phyloP scores from a whole-genome alignment of 1,140 invertebrate species.

The Drosophila prosaltans region DNA sequence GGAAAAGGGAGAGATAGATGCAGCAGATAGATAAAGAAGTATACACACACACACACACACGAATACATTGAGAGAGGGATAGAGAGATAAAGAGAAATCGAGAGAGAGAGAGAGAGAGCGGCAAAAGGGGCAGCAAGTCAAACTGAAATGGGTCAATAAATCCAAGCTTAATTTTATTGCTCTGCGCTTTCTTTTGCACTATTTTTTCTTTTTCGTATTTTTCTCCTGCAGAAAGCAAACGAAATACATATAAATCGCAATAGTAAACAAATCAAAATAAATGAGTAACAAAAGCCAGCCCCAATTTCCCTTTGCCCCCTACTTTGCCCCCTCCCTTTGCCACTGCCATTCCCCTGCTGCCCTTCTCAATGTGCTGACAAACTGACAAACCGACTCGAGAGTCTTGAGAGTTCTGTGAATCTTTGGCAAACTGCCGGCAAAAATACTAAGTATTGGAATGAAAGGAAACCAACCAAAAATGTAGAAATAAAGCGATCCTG shows the following conservation, averaged over 20 bases:
- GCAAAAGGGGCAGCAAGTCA: constrained; percentile 56
- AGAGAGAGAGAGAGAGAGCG: constrained; percentile 2
- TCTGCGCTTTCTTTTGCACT: constrained; percentile 51
- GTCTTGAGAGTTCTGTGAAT: constrained; percentile 35
- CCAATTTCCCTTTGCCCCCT: not conserved
- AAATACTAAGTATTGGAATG: constrained; percentile 14
- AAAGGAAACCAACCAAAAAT: constrained; percentile 33
- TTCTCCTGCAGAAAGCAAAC: constrained; percentile 42
- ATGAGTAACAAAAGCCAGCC: constrained; percentile 76
- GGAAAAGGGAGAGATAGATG: not conserved
- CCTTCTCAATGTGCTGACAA: constrained; percentile 64
- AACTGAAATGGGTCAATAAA: constrained; percentile 81
- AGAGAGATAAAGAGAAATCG: not conserved
- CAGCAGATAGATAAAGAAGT: not conserved
- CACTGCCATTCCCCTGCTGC: constrained; percentile 12
- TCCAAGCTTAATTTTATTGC: constrained; percentile 81
- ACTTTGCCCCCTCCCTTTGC: not conserved
- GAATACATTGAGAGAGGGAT: not conserved
- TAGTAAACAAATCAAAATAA: constrained; percentile 82
- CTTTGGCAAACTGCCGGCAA: constrained; percentile 45
- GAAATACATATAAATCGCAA: constrained; percentile 79
- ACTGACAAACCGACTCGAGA: constrained; percentile 66
- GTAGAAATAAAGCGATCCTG: constrained; percentile 16
- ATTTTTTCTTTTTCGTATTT: constrained; percentile 12
- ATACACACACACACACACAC: constrained; percentile 24